Evolutionary conservation across 2,113 vertebrate genomes (phyloP).

Genomic region (Haplotaxodon microlepis): DNA sequence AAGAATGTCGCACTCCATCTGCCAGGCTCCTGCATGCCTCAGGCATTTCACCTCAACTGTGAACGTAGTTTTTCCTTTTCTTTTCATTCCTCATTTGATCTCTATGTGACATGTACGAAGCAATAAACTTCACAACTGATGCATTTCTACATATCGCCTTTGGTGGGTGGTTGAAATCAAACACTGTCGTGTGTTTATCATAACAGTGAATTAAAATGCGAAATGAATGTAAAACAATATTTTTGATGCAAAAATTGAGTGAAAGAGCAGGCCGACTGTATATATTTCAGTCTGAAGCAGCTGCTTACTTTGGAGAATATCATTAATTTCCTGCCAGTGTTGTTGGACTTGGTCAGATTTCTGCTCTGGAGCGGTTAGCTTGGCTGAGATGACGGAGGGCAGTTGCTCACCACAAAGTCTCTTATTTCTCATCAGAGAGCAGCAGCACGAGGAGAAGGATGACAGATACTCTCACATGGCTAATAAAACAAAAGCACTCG

Average conservation of each 20-base stretch:
- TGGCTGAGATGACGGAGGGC: conserved; percentile 44
- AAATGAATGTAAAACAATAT: background rate
- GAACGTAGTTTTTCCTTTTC: background rate
- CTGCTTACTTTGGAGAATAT: conserved; percentile 22
- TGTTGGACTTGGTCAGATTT: conserved; percentile 18
- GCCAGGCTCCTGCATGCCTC: background rate
- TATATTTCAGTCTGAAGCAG: background rate
- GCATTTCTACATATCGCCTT: background rate
- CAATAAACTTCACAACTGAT: background rate
- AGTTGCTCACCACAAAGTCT: background rate
- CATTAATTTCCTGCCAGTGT: conserved; percentile 40
- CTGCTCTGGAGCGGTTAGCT: conserved; percentile 20
- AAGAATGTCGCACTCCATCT: conserved; percentile 7
- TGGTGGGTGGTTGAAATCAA: background rate
- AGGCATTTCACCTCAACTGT: background rate
- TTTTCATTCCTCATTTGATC: background rate
- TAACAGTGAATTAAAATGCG: background rate
- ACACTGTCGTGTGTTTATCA: background rate
- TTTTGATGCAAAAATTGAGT: background rate
- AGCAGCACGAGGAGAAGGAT: background rate
- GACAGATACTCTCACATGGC: conserved; percentile 26
- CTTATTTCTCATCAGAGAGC: conserved; percentile 8
- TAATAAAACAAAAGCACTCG: conserved; percentile 26
- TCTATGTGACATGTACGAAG: background rate
- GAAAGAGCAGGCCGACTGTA: background rate